A percentile compares a stretch with the other conserved stretches of the same genome.
Conservation (phyloP, 2,797 vertebrate species). For the Melanotaenia nigrans region DNA sequence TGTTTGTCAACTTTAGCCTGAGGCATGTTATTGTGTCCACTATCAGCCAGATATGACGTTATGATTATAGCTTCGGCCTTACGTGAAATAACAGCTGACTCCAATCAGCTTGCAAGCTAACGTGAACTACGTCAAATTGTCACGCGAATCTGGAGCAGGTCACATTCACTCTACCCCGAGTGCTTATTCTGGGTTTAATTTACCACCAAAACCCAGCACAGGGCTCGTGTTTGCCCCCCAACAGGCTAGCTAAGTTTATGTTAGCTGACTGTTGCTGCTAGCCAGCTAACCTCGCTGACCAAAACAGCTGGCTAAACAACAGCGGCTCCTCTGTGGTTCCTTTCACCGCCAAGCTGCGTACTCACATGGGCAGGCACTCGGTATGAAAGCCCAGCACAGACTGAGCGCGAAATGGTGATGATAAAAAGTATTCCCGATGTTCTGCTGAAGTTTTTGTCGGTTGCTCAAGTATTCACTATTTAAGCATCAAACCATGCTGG, state of each 20-base stretch:
- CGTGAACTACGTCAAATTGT: neutral
- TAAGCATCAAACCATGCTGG: constrained; percentile 53
- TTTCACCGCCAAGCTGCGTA: neutral
- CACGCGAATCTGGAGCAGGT: neutral
- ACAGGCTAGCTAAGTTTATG: constrained; percentile 48
- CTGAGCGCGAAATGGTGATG: rapidly evolving
- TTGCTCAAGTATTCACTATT: constrained; percentile 45
- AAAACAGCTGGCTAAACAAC: constrained; percentile 69
- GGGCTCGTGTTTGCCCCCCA: neutral
- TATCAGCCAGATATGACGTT: constrained; percentile 29
- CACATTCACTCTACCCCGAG: neutral
- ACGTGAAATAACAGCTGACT: constrained; percentile 58
- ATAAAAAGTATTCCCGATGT: constrained; percentile 8
- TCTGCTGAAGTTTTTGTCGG: constrained; percentile 31
- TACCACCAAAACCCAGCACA: neutral
- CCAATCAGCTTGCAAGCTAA: constrained; percentile 22
- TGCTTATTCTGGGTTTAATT: neutral
- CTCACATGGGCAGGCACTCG: constrained; percentile 35
- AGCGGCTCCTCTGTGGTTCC: neutral
- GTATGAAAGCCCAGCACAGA: neutral
- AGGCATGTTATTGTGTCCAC: neutral
- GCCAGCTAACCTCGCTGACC: constrained; percentile 64
- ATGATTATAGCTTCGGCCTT: constrained; percentile 44
- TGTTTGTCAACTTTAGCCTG: no score
- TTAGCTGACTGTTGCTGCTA: constrained; percentile 61